Base-by-base conservation (phyloP, 1,140 invertebrate species). In the Saccostrea cuccullata region DNA sequence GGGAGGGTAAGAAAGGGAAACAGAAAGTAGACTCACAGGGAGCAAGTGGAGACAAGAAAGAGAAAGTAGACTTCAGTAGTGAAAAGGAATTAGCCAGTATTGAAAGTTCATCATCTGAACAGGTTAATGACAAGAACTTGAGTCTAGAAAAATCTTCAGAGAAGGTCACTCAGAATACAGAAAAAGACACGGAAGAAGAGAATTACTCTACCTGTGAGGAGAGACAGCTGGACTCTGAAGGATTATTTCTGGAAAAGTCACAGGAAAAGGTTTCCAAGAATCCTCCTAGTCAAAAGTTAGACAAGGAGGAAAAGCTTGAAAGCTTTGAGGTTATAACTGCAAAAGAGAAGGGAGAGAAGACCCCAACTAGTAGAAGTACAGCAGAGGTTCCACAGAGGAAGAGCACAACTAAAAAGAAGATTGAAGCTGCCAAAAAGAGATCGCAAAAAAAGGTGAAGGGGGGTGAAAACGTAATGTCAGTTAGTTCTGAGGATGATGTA, bases 351-450 rank as follows among this genome's bases (percentile, higher is more conserved):
- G 90, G 89, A 26, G 91, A 92, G 82, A 89, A 91, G 85, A 93
- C 92, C 17, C 91, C 91, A 86, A 89, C 91, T 15, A 87, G 67
- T 30, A 87, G 87, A 55, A 89, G 56, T 8, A 40, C 82, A 11
- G 13, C 36, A n/a, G 83, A 73, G 11, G 86, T 83, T 0, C 89
- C 89, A 20, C 55, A 58, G 13, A 90, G 90, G 82, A 89, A 88
- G 20, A 92, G 91, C 55, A 91, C 92, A 12, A 91, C 92, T 30
- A 92, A 93, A 64, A 89, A 90, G 40, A 92, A 92, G 58, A 91
- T 91, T 36, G 91, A 90, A 58, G 90, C 85, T 8, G 89, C 90
- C 60, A 86, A 90, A 64, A 92, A 77, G 55, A 86, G 86, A 67
- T 20, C 64, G 30, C 40, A 36, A 15, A 73, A 58, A 67, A 82